Percentiles rank a stretch among this genome's conserved stretches.
These are phyloP conservation scores for Cryptus armator DNA, from an alignment of 2,888 invertebrate genomes.

Conservation along the genomic window DNA sequence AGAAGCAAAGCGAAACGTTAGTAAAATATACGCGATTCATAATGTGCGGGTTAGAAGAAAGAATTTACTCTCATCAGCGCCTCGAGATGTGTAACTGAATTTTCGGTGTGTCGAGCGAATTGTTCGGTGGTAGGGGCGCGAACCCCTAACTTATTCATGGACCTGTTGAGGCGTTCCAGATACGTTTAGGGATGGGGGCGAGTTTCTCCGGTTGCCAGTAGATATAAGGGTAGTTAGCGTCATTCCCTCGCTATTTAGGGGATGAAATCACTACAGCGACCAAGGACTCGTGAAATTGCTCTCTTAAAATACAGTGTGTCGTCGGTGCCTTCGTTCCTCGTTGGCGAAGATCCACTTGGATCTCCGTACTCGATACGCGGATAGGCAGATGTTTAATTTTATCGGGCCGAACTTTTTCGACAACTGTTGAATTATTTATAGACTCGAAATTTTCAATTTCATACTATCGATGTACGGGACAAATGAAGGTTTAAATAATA, in stretches of 20 bases:
- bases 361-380: slow-evolving; percentile 33
- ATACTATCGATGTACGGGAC: not conserved
- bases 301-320: slow-evolving; percentile 80
- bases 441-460: not conserved
- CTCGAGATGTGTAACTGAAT: slow-evolving; percentile 60
- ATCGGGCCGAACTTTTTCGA: not conserved
- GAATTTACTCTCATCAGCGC: slow-evolving; percentile 55
- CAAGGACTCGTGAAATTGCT: slow-evolving; percentile 84
- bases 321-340: slow-evolving; percentile 54
- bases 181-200: slow-evolving; percentile 80
- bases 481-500: too few relatives aligned
- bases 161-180: slow-evolving; percentile 84
- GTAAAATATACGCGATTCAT: slow-evolving; percentile 6
- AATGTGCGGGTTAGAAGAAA: slow-evolving; percentile 33
- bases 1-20: not conserved
- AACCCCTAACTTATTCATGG: slow-evolving; percentile 84
- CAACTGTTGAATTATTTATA: not conserved
- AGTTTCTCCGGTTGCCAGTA: slow-evolving; percentile 75
- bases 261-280: slow-evolving; percentile 82
- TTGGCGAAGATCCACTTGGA: slow-evolving; percentile 61
- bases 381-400: slow-evolving; percentile 55
- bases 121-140: slow-evolving; percentile 47
- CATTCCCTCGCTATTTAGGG: slow-evolving; percentile 76
- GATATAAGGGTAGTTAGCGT: slow-evolving; percentile 82
- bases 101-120: slow-evolving; percentile 57